Evolutionary conservation across 2,113 vertebrate species (phyloP).

Genomic region (Thamnophis sirtalis): DNA sequence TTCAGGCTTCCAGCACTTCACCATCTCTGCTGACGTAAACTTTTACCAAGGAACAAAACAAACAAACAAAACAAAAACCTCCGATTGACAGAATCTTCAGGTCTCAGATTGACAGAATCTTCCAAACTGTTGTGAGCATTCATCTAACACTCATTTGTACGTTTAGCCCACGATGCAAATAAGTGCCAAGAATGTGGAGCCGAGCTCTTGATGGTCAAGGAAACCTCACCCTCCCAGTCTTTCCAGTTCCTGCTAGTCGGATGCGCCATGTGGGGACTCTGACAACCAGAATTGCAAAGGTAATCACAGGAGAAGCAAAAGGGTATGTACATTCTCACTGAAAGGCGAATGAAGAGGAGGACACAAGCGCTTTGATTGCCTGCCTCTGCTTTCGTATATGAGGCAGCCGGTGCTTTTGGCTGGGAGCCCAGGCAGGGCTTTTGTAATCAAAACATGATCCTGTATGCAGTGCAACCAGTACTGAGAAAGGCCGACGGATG

Average conservation of each 20-base stretch:
- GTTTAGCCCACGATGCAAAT: constrained; percentile 12
- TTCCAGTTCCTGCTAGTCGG: constrained; percentile 25
- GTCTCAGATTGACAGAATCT: not conserved
- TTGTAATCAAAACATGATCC: constrained; percentile 98
- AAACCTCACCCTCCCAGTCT: constrained; percentile 4
- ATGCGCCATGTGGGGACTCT: constrained; percentile 45
- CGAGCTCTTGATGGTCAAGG: constrained; percentile 40
- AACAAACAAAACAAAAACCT: not conserved
- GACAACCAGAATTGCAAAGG: constrained; percentile 40
- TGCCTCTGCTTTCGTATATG: constrained; percentile 65
- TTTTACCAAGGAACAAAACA: not conserved
- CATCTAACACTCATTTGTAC: not conserved
- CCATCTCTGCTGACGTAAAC: not conserved
- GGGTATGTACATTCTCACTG: constrained; percentile 53
- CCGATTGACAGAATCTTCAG: not conserved
- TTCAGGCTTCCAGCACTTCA: not conserved
- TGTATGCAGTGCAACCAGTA: constrained; percentile 81
- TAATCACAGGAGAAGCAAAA: constrained; percentile 16
- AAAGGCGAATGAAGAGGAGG: constrained; percentile 57
- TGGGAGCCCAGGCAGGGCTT: constrained; percentile 75
- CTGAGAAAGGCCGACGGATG: constrained; percentile 69
- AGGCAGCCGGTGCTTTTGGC: constrained; percentile 82
- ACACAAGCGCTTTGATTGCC: constrained; percentile 54
- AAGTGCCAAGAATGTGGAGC: not conserved
- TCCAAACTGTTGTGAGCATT: not conserved